Conservation (phyloP, 2,113 vertebrate genomes). For the Megalops atlanticus region DNA sequence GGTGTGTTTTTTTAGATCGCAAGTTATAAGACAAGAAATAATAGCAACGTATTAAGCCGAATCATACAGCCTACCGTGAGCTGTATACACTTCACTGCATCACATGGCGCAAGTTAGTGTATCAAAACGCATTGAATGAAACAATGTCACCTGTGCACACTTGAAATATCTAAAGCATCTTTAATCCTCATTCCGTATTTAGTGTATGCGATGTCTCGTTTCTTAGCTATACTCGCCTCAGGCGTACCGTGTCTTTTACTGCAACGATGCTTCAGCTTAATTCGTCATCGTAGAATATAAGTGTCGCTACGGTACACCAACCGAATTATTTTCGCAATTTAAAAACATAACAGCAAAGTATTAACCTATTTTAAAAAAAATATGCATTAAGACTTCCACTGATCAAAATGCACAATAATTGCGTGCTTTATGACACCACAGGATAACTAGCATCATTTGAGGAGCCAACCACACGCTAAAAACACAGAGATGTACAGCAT, state of each 20-base stretch:
- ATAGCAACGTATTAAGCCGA: background rate
- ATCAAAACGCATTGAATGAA: background rate
- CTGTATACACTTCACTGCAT: conserved; percentile 10
- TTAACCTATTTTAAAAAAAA: background rate
- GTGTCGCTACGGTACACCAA: background rate
- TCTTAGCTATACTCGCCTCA: background rate
- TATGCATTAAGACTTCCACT: no score
- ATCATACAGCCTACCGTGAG: background rate
- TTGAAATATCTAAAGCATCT: background rate
- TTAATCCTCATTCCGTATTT: background rate
- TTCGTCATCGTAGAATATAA: background rate
- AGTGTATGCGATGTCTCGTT: background rate
- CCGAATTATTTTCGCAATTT: background rate
- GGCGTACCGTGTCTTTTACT: background rate
- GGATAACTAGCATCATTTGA: background rate
- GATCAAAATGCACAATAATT: background rate
- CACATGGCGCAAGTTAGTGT: conserved; percentile 21
- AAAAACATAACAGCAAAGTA: background rate
- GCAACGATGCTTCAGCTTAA: background rate
- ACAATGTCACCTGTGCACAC: background rate
- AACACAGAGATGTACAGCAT: background rate
- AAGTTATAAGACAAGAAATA: background rate
- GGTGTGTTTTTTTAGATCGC: background rate
- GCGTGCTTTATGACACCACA: background rate
- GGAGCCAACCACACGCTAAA: conserved; percentile 5